Evolutionary conservation across 2,888 invertebrate species (phyloP).

Genomic region (Sminthurides aquaticus): DNA sequence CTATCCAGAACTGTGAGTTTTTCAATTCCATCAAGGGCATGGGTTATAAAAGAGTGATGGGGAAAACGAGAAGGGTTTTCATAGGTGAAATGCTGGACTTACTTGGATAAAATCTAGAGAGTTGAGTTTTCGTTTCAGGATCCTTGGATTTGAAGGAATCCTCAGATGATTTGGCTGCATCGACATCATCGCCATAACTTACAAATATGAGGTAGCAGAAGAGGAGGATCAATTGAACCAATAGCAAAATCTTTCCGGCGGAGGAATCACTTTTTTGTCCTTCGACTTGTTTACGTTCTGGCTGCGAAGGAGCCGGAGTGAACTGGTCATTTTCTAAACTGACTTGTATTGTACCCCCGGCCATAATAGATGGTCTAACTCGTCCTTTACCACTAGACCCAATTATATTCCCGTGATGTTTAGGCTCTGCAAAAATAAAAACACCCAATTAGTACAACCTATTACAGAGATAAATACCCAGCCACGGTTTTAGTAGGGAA

Average conservation of each 20-base stretch:
- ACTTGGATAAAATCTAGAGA: slow-evolving; percentile 29
- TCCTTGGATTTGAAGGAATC: not conserved
- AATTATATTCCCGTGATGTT: not conserved
- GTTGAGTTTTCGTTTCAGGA: not conserved
- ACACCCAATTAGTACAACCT: not conserved
- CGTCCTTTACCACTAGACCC: not conserved
- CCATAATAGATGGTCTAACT: not conserved
- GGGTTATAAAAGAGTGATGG: no score
- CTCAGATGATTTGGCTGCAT: slow-evolving; percentile 5
- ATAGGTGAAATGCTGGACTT: no score
- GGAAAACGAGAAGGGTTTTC: no score
- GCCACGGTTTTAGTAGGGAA: no score
- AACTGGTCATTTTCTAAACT: no score
- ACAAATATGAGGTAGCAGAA: slow-evolving; percentile 32
- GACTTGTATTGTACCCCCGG: not conserved
- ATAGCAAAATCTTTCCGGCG: slow-evolving; percentile 17
- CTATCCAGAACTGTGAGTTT: not conserved
- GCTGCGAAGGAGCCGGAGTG: not conserved
- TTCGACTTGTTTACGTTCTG: not conserved
- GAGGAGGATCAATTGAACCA: slow-evolving; percentile 25
- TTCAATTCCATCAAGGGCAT: no score
- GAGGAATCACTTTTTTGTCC: slow-evolving; percentile 2
- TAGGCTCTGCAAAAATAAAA: not conserved
- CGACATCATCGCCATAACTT: slow-evolving; percentile 27
- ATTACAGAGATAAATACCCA: not conserved